Evolutionary conservation across 2,797 vertebrate species (phyloP), one percentile per base, ranked within the genome.

Genomic region (Thamnophis elegans): DNA sequence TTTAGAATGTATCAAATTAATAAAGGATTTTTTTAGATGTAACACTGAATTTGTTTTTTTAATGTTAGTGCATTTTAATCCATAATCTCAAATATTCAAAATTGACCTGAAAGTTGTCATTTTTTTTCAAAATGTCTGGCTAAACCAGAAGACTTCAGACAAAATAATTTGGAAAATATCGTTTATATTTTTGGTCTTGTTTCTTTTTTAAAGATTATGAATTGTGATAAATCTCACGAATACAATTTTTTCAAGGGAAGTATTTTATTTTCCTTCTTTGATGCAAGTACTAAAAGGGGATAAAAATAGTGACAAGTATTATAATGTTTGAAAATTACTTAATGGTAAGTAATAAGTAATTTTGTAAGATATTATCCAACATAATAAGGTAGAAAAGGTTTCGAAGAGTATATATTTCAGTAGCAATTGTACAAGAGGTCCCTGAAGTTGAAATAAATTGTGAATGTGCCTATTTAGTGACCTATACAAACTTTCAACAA

Each of bases 81-180:
- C 94, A 91, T 97, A 96, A 88, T 96, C 91, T 95, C 91, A 97
- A 95, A 96, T 93, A 95, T 95, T 96, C 96, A 94, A 91, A 94
- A 94, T 96, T 96, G 94, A 93, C 91, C 90, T 96, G 92, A 95
- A 94, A 92, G 56, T 96, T 96, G 96, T 96, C 95, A 93, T 97
- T 97, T 97, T 94, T 92, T 96, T 90, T 96, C 93, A 96, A 94
- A 96, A 92, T 93, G 91, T 96, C 97, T 95, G 95, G 95, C 95
- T 97, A 96, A 97, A 95, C 93, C 95, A 93, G 96, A 96, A 96
- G 94, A 93, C 96, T 95, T 97, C 93, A 96, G 94, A 93, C 96
- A 95, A n/a, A 93, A 92, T 96, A 96, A 95, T 92, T 59, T 92
- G 90, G 93, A 93, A 95, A 96, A 96, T 94, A 96, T 95, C 93